phyloP scores from a whole-genome alignment of 2,113 vertebrate genomes.

The Ahaetulla prasina region DNA sequence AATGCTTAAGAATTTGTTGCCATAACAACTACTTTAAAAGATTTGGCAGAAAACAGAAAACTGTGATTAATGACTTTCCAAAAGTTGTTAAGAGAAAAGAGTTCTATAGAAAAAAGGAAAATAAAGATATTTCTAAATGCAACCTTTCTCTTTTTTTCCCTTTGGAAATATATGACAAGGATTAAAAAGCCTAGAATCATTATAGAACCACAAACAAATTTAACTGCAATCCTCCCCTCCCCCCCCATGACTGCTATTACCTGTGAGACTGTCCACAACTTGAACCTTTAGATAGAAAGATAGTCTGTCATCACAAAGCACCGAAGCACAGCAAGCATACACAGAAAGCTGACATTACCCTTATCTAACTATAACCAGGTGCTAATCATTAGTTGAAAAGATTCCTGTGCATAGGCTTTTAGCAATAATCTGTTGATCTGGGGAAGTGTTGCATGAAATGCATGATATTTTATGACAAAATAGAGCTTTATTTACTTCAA shows the following conservation, averaged over 20 bases:
- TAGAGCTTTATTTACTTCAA: background rate
- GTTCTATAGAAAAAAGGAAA: background rate
- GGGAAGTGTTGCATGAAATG: fast-evolving
- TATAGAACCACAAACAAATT: background rate
- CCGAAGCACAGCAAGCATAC: no score
- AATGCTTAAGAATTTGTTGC: background rate
- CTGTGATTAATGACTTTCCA: background rate
- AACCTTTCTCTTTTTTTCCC: background rate
- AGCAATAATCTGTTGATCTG: background rate
- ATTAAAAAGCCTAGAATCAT: background rate
- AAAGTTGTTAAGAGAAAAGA: background rate
- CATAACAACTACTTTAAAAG: background rate
- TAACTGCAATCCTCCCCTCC: background rate
- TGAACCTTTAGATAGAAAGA: background rate
- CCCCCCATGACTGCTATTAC: no score
- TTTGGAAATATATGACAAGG: background rate
- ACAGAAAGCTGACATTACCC: no score
- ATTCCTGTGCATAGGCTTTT: no score
- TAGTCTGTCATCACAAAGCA: no score
- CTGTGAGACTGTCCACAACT: background rate
- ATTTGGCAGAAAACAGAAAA: background rate
- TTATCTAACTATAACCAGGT: no score
- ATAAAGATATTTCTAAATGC: background rate
- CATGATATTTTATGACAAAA: background rate
- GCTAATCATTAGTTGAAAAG: no score